These are phyloP conservation scores for Cynaeus angustus DNA, from an alignment of 2,888 invertebrate species.

Conservation along the genomic window DNA sequence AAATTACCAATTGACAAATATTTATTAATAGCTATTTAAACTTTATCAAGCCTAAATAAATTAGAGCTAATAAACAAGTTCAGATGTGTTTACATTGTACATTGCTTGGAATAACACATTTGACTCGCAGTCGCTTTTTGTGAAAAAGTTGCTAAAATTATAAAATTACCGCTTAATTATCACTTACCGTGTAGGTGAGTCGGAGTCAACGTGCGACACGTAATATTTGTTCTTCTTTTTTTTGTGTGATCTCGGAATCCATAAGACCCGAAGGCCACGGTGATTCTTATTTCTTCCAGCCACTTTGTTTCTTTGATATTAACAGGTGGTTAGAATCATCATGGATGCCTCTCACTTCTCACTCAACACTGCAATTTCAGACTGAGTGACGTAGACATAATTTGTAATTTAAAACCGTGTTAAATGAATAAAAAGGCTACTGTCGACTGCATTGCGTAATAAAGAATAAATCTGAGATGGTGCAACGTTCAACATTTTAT, in stretches of 20 bases:
- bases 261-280: conserved; percentile 53
- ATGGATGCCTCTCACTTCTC: conserved; percentile 27
- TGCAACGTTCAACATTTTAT: conserved; percentile 2
- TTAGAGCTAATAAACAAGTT: neutral
- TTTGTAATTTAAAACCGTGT: conserved; percentile 39
- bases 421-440: conserved; percentile 8
- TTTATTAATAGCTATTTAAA: conserved; percentile 1
- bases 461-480: conserved; percentile 1
- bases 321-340: conserved; percentile 42
- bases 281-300: conserved; percentile 52
- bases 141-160: neutral
- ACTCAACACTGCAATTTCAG: conserved; percentile 18
- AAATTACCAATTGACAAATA: neutral
- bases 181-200: conserved; percentile 50
- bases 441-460: conserved; percentile 12
- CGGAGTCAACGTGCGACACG: conserved; percentile 46
- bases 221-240: conserved; percentile 52
- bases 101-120: neutral
- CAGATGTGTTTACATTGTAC: conserved; percentile 1
- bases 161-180: conserved; percentile 1
- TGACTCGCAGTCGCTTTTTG: neutral
- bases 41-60: neutral
- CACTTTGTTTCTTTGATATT: conserved; percentile 47
- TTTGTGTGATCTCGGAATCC: conserved; percentile 48
- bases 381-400: conserved; percentile 40